Percentiles rank a stretch among this genome's conserved stretches.
phyloP scores from a whole-genome alignment of 2,797 vertebrate genomes.

The Orientallactaga sibirica region DNA sequence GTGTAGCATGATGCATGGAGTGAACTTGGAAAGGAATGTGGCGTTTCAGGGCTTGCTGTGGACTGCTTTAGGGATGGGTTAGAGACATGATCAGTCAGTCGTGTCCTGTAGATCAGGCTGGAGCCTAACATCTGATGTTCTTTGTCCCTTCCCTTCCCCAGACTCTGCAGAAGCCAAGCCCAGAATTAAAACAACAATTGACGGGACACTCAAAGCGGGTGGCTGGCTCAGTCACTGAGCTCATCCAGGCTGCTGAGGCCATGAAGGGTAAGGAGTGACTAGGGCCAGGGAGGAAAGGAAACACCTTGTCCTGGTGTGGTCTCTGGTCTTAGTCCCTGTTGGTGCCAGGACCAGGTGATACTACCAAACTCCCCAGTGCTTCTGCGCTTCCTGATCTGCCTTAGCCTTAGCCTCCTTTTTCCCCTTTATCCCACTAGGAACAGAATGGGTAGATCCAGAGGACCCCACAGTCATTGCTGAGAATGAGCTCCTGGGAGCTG shows the following conservation, averaged over 20 bases:
- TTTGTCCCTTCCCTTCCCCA: slow-evolving; percentile 66
- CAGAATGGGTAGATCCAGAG: slow-evolving; percentile 95
- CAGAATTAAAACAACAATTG: slow-evolving; percentile 93
- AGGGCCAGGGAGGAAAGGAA: background rate
- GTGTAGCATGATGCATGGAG: slow-evolving; percentile 59
- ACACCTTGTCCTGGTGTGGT: background rate
- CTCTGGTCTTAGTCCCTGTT: background rate
- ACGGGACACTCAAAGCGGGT: slow-evolving; percentile 92
- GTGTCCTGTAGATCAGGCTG: background rate
- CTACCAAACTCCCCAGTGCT: background rate
- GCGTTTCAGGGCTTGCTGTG: background rate
- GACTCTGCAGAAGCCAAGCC: slow-evolving; percentile 93
- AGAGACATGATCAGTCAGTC: background rate
- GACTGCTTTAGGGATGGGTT: fast-evolving
- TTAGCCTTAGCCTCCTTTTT: background rate
- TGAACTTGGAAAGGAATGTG: background rate
- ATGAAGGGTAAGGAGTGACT: slow-evolving; percentile 92
- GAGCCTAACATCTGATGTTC: background rate
- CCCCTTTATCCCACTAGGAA: slow-evolving; percentile 86
- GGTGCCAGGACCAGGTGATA: background rate
- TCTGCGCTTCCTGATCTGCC: background rate
- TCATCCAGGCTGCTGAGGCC: slow-evolving; percentile 95
- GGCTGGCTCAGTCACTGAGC: slow-evolving; percentile 93
- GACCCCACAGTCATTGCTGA: slow-evolving; percentile 95
- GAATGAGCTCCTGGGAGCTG: slow-evolving; percentile 93